These are phyloP conservation scores for Decapterus maruadsi DNA, from an alignment of 2,797 vertebrate genomes.

Conservation along the genomic window DNA sequence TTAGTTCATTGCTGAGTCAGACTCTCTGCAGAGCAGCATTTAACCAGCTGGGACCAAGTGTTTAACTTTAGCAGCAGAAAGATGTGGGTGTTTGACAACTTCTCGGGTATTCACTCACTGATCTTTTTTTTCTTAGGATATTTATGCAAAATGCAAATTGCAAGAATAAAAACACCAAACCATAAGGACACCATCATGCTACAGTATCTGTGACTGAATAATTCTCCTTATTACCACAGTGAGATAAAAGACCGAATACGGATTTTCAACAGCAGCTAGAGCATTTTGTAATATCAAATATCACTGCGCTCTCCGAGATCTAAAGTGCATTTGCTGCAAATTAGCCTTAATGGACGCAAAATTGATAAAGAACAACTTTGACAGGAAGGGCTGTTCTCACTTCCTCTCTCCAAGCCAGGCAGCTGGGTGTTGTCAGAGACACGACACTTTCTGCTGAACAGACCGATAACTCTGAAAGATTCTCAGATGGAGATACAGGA, in stretches of 20 bases:
- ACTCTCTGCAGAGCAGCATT: slow-evolving; percentile 75
- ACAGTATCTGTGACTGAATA: slow-evolving; percentile 7
- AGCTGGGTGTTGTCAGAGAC: slow-evolving; percentile 13
- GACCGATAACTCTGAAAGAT: slow-evolving; percentile 28
- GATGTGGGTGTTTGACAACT: slow-evolving; percentile 25
- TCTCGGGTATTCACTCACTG: slow-evolving; percentile 13
- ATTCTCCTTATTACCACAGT: neutral
- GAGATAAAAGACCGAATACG: neutral
- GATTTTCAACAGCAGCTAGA: neutral
- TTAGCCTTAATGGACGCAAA: neutral
- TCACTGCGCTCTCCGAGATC: neutral
- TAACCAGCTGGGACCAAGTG: slow-evolving; percentile 69
- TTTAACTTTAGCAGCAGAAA: slow-evolving; percentile 63
- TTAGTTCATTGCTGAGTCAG: slow-evolving; percentile 82
- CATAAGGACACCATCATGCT: neutral
- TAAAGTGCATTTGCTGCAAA: too few species aligned
- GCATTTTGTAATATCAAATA: neutral
- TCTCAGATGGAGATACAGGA: slow-evolving; percentile 10
- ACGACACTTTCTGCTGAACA: neutral
- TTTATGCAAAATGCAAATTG: neutral
- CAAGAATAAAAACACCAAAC: neutral
- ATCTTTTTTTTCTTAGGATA: slow-evolving; percentile 8
- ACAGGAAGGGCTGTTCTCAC: slow-evolving; percentile 18
- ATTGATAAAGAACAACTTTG: slow-evolving; percentile 14
- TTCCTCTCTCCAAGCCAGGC: slow-evolving; percentile 22